Evolutionary conservation across 1,140 invertebrate genomes (phyloP), one percentile per base, ranked within the genome.

Genomic region (Scaptomyza pallida): DNA sequence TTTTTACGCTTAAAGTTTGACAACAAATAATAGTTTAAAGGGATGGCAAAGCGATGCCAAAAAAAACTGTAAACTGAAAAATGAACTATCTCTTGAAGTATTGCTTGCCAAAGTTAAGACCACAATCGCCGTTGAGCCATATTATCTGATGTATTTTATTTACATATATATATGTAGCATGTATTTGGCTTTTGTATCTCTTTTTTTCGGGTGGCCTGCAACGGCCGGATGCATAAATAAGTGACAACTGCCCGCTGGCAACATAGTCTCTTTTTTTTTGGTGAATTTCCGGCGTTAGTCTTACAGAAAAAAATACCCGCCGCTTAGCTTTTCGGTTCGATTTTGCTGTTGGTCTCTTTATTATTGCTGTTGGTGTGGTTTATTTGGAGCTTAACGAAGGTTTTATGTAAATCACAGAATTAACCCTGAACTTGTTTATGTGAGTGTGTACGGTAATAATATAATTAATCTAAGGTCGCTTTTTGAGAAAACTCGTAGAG

Each of bases 191-290:
- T 51, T 21, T 40, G 8, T 40, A 52, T 50, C 33, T 57, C 40
- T 75, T 62, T 65, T 43, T 75, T 62, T 65, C 64, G 50, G 52
- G 52, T 62, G 50, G 26, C 60, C 19, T 70, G 64, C 44, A 73
- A 57, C 52, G 50, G 68, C 81, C 81, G 81, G 81, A 86, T 86
- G 82, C 73, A 86, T 86, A 86, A 86, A 86, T 86, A 86, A 86
- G 77, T 86, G 73, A 86, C 80, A 79, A 72, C 68, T 64, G 54
- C 63, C 50, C 54, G 62, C 30, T 72, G 73, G 43, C 54, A 71
- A 51, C 26, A 30, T 45, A 48, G 81, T n/a, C 13, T 57, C 70
- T 74, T 65, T 70, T 37, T 37, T 37, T 4, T 8, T n/a, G 3
- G 50, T 56, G 43, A 62, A 51, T 86, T 86, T 86, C 81, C 81